A percentile compares a stretch with the other conserved stretches of the same genome.
These are phyloP conservation scores for Thysanoteuthis rhombus DNA, from an alignment of 2,888 invertebrate species.

Conservation along the genomic window DNA sequence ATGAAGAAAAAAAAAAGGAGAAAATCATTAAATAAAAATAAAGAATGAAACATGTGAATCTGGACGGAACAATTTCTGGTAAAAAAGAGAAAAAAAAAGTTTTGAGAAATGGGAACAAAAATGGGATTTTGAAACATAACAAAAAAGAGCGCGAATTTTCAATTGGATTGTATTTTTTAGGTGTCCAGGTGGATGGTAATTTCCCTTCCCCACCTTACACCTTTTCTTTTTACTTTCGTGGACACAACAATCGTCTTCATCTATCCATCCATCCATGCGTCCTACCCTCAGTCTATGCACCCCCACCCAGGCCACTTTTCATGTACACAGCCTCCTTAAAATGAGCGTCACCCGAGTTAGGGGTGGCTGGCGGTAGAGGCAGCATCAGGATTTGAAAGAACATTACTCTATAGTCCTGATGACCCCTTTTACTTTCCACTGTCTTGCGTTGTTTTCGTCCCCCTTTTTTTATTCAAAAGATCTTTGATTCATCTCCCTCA, in stretches of 20 bases:
- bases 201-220: not conserved
- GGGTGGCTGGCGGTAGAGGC: not conserved
- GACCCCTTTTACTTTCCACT: not conserved
- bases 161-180: not conserved
- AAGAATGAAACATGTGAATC: not conserved
- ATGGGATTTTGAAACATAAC: not conserved
- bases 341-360: not conserved
- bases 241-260: slow-evolving; percentile 12
- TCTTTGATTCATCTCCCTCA: not conserved
- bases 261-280: slow-evolving; percentile 12
- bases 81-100: not conserved
- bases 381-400: not conserved
- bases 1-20: too few species aligned
- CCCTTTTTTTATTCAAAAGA: not conserved
- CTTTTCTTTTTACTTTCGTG: not conserved
- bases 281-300: not conserved
- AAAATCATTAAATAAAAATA: too few species aligned
- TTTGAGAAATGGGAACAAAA: not conserved
- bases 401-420: not conserved
- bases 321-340: not conserved
- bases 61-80: not conserved
- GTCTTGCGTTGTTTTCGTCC: not conserved
- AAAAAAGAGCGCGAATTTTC: not conserved
- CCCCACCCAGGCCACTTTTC: not conserved
- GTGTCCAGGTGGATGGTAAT: not conserved